Conservation (phyloP, 2,797 vertebrate species). For the Carapus acus region DNA sequence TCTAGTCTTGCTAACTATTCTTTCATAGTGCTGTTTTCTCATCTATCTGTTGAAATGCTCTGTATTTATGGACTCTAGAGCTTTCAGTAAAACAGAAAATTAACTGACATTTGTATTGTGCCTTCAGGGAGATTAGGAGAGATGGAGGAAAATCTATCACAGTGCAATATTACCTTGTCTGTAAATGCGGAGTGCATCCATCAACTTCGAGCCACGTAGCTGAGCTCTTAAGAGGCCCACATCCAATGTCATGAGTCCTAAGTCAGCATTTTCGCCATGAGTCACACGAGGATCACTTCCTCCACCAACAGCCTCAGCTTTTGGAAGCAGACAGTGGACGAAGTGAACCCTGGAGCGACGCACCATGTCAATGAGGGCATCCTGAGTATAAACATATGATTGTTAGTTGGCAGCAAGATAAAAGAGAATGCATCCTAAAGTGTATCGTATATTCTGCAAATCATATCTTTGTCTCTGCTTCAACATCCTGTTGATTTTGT, state of each 20-base stretch:
- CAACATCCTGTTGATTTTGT: not conserved
- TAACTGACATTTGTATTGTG: too few species aligned
- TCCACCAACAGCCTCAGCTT: constrained; percentile 71
- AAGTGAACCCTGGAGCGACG: constrained; percentile 92
- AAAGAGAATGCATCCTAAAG: not conserved
- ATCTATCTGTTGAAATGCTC: too few species aligned
- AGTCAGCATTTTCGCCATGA: constrained; percentile 81
- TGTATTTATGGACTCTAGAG: too few species aligned
- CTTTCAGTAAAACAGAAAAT: too few species aligned
- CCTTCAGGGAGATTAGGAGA: too few species aligned
- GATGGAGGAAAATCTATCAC: too few species aligned
- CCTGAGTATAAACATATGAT: constrained; percentile 65
- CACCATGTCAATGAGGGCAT: constrained; percentile 92
- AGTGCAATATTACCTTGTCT: constrained; percentile 80
- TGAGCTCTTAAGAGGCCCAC: constrained; percentile 87
- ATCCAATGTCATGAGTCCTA: constrained; percentile 88
- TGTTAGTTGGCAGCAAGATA: too few species aligned
- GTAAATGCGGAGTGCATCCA: constrained; percentile 92
- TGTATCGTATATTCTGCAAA: too few species aligned
- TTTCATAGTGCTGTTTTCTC: too few species aligned
- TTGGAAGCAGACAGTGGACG: constrained; percentile 89
- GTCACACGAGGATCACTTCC: constrained; percentile 79
- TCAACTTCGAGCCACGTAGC: constrained; percentile 86
- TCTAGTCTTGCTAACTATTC: too few species aligned
- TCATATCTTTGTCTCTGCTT: too few species aligned